Evolutionary conservation across 1,140 invertebrate genomes (phyloP).

Genomic region (Drosophila saltans): DNA sequence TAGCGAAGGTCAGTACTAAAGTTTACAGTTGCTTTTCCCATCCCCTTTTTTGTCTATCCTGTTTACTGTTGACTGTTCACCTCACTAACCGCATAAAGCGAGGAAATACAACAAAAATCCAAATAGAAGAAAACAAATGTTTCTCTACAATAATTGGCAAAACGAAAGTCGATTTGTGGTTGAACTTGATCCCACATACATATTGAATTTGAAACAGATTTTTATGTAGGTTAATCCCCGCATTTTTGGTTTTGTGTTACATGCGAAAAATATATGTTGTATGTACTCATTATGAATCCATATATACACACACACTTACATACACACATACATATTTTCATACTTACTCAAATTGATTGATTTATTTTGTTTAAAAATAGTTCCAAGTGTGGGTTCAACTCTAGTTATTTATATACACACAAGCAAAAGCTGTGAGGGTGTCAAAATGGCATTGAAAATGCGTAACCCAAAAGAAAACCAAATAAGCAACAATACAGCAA

Average conservation of each 20-base stretch:
- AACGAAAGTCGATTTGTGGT: constrained; percentile 63
- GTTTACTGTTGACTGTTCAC: constrained; percentile 40
- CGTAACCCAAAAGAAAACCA: constrained; percentile 23
- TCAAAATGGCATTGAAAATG: constrained; percentile 60
- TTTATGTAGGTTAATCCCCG: constrained; percentile 71
- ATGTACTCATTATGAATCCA: not conserved
- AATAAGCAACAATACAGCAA: not conserved
- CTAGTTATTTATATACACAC: constrained; percentile 42
- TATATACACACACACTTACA: not conserved
- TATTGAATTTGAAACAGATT: constrained; percentile 17
- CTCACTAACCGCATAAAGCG: constrained; percentile 27
- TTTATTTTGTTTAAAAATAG: constrained; percentile 72
- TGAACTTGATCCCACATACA: constrained; percentile 37
- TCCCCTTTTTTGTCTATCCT: too few relatives aligned
- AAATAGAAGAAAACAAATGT: constrained; percentile 14
- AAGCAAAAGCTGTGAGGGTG: constrained; percentile 40
- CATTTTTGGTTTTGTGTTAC: constrained; percentile 68
- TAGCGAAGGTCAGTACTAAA: constrained; percentile 64
- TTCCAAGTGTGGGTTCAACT: constrained; percentile 25
- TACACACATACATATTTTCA: not conserved
- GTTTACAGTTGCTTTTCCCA: constrained; percentile 31
- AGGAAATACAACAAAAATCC: constrained; percentile 58
- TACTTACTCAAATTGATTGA: constrained; percentile 47
- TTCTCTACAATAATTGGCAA: constrained; percentile 49
- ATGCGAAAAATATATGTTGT: constrained; percentile 42